phyloP scores from a whole-genome alignment of 2,888 invertebrate species.

The Alitta virens region DNA sequence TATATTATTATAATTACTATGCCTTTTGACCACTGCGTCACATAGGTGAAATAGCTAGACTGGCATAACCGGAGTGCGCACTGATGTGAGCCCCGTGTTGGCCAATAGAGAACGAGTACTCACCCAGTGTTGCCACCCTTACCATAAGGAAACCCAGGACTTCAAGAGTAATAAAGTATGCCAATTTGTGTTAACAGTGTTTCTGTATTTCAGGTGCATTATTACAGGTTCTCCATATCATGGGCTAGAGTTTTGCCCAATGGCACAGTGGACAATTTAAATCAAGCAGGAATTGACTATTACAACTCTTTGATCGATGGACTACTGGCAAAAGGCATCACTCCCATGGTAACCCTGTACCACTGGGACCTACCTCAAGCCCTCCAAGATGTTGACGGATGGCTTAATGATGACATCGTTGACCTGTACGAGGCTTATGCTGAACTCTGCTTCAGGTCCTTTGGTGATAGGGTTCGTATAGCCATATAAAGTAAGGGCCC shows the following conservation, averaged over 20 bases:
- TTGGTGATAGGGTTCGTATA: too few relatives aligned
- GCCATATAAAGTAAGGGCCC: too few relatives aligned
- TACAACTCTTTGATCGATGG: conserved; percentile 73
- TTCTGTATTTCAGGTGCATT: conserved; percentile 10
- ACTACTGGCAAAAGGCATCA: conserved; percentile 62
- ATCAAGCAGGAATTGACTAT: conserved; percentile 59
- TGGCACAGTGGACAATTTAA: conserved; percentile 47
- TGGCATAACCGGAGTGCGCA: too few relatives aligned
- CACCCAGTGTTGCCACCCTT: too few relatives aligned
- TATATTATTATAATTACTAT: too few relatives aligned
- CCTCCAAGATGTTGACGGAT: conserved; percentile 47
- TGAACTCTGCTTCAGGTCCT: conserved; percentile 32
- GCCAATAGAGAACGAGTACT: too few relatives aligned
- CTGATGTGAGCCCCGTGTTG: too few relatives aligned
- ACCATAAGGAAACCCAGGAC: too few relatives aligned
- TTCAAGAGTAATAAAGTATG: too few relatives aligned
- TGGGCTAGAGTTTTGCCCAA: conserved; percentile 73
- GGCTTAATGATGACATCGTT: conserved; percentile 38
- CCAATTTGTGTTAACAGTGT: too few relatives aligned
- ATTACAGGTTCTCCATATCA: conserved; percentile 57
- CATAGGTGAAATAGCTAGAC: too few relatives aligned
- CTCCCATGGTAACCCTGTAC: conserved; percentile 62
- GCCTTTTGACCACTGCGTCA: too few relatives aligned
- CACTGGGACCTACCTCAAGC: conserved; percentile 40
- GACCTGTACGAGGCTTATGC: conserved; percentile 42